Evolutionary conservation across 2,888 invertebrate genomes (phyloP), one percentile per base, ranked within the genome.

Genomic region (Drosophila greeni): DNA sequence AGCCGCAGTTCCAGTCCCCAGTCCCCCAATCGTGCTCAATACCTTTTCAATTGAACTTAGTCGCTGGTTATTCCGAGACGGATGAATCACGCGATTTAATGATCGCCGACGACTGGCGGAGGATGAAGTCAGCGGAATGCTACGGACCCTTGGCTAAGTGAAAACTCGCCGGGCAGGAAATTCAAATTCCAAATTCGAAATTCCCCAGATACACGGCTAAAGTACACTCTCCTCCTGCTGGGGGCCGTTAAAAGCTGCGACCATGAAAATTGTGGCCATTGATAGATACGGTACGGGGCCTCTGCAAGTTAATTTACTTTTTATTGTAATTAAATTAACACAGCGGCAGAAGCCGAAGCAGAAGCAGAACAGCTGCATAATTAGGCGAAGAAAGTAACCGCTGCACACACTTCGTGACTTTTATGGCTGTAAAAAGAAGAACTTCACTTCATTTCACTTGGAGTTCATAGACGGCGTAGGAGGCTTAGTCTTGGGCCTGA

Each of bases 281-380:
- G 82, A 84, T 79, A 67, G 72, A 62, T 74, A 66, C 61, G 61
- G 34, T 53, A 31, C 40, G 48, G 55, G 60, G 65, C 65, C 72
- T 43, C 40, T 40, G 31, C 52, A 42, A 57, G 76, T 80, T 80
- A 82, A 82, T 84, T 80, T 73, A 68, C 72, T 68, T 72, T 81
- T 83, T 81, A 85, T 83, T 81, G 48, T 82, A 85, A 83, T 82
- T 82, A 66, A 82, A 82, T 82, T 84, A 82, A 82, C 72, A 76
- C 82, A 83, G 43, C 73, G 70, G 45, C 52, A 81, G 60, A 70
- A 73, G 45, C 29, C 72, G 77, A 72, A 55, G 61, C 37, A 33
- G 62, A 29, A 69, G 55, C 48, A 77, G 75, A 77, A 77, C 73
- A 80, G 73, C 71, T 57, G 82, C 83, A 81, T 81, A 84, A 85